Percentiles rank a stretch among this genome's conserved stretches.
phyloP scores from a whole-genome alignment of 37 sponge, comb jelly and placozoan species.

The Hexactinellida sp. region DNA sequence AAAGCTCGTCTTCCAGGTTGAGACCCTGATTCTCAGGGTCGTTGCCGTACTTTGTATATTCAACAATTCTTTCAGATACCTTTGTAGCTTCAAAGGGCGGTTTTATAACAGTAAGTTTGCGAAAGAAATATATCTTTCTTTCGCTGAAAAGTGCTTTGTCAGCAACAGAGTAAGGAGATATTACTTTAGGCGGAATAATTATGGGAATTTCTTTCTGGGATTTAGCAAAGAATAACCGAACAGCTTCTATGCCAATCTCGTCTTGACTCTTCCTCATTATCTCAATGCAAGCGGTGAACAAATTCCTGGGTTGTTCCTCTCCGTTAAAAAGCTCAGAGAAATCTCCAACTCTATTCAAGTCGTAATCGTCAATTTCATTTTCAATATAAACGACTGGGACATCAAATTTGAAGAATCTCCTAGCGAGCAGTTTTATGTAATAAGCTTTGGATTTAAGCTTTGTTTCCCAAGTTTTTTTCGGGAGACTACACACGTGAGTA shows the following conservation, averaged over 20 bases:
- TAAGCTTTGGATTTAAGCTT: not conserved
- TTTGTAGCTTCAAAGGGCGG: not conserved
- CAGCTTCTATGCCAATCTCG: not conserved
- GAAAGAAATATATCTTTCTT: not conserved
- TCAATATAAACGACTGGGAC: conserved; percentile 7
- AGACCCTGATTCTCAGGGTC: not conserved
- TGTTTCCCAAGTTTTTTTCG: not conserved
- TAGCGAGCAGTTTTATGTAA: not conserved
- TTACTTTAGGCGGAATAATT: not conserved
- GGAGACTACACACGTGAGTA: not conserved
- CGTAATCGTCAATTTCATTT: not conserved
- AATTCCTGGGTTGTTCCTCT: not conserved
- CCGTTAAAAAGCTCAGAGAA: not conserved
- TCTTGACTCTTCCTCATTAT: not conserved
- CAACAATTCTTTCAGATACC: not conserved
- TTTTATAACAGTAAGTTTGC: not conserved
- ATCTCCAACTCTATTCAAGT: not conserved
- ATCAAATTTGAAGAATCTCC: conserved; percentile 5
- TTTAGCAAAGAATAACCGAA: not conserved
- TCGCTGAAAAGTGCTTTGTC: not conserved
- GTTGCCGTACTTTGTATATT: not conserved
- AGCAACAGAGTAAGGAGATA: not conserved
- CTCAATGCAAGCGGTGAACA: not conserved
- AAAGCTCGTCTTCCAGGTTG: not conserved
- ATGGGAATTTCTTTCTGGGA: not conserved